A percentile compares a stretch with the other conserved stretches of the same genome.
phyloP scores from a whole-genome alignment of 2,113 vertebrate species.

The Chloroceryle aenea region DNA sequence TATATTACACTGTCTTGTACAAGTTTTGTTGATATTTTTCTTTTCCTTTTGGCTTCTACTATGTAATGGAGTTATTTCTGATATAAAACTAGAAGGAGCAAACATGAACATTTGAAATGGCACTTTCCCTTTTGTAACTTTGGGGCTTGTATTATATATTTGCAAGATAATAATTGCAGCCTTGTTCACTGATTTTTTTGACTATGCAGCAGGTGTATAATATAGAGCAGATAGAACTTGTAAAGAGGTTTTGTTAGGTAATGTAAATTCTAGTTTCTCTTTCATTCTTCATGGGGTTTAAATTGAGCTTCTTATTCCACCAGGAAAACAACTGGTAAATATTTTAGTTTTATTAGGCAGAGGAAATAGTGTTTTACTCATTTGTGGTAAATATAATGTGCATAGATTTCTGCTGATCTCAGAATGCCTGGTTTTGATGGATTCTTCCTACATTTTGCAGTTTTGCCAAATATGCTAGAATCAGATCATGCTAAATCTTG shows the following conservation, averaged over 20 bases:
- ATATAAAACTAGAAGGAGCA: slow-evolving; percentile 6
- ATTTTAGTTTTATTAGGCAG: background rate
- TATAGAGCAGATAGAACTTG: background rate
- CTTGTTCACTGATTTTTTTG: slow-evolving; percentile 37
- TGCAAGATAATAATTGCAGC: slow-evolving; percentile 5
- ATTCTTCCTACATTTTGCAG: background rate
- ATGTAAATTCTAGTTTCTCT: background rate
- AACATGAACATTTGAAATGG: slow-evolving; percentile 13
- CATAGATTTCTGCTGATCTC: background rate
- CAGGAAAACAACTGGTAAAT: background rate
- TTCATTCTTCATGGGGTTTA: background rate
- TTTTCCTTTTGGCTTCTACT: background rate
- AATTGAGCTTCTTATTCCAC: background rate
- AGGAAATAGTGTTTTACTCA: background rate
- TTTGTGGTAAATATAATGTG: background rate
- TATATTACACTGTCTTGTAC: slow-evolving; percentile 8
- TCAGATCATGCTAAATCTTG: background rate
- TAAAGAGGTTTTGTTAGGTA: background rate
- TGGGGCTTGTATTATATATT: background rate
- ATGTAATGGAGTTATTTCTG: background rate
- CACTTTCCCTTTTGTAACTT: background rate
- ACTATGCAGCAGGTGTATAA: background rate
- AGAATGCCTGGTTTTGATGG: background rate
- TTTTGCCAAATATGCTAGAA: background rate
- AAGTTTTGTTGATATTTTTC: background rate